Conservation (phyloP, 2,888 invertebrate species). For the Eristalis tenax region DNA sequence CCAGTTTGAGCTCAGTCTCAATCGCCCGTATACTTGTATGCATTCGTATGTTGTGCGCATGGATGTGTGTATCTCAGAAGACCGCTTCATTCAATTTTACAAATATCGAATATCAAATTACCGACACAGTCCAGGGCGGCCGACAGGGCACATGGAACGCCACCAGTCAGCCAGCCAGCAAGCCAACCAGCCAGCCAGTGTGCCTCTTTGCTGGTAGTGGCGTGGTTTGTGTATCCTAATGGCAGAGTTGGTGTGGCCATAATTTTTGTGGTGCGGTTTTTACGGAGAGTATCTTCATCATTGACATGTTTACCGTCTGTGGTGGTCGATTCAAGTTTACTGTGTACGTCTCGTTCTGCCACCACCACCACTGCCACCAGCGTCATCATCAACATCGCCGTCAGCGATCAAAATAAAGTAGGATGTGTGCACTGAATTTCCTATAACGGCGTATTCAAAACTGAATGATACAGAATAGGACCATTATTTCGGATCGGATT, state of each 20-base stretch:
- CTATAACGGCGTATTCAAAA: not conserved
- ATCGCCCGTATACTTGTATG: not conserved
- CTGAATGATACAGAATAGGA: not conserved
- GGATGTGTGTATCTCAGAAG: constrained; percentile 51
- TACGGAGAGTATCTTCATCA: constrained; percentile 73
- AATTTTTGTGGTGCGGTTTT: constrained; percentile 69
- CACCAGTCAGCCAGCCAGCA: not conserved
- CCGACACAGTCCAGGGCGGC: constrained; percentile 73
- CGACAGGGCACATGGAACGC: constrained; percentile 56
- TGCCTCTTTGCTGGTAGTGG: constrained; percentile 28
- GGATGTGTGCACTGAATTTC: constrained; percentile 9
- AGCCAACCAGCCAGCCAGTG: not conserved
- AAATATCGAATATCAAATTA: constrained; percentile 76
- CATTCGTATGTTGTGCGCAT: not conserved
- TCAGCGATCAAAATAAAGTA: constrained; percentile 22
- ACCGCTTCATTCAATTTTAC: constrained; percentile 74
- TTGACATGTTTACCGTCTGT: constrained; percentile 64
- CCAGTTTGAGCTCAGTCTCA: not conserved
- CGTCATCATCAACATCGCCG: constrained; percentile 12
- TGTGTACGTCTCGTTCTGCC: constrained; percentile 49
- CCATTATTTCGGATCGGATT: not conserved
- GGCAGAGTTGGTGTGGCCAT: constrained; percentile 61
- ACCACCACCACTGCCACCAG: constrained; percentile 34
- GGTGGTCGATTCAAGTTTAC: constrained; percentile 59
- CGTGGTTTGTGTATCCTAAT: constrained; percentile 29